These are phyloP conservation scores for Monopis laevigella DNA, from an alignment of 2,888 invertebrate genomes.

Conservation along the genomic window DNA sequence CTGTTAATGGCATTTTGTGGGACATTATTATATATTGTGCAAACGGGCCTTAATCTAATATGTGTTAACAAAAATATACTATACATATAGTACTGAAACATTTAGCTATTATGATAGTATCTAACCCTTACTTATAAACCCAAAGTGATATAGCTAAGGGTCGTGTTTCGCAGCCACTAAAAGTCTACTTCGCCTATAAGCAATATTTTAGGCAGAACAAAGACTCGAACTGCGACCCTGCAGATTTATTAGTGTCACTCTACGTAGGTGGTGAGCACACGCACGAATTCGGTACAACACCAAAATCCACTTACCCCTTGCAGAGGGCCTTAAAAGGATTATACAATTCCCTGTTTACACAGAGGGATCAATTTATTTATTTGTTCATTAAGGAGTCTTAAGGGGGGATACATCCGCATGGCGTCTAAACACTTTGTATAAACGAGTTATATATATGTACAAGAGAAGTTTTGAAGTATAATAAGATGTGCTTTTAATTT, in stretches of 20 bases:
- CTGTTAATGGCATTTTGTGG: no score
- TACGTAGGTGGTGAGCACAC: conserved; percentile 12
- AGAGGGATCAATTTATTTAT: conserved; percentile 63
- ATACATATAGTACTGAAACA: no score
- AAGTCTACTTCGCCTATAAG: not conserved
- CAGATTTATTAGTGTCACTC: conserved; percentile 14
- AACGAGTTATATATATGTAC: not conserved
- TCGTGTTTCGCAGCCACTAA: no score
- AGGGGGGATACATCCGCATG: conserved; percentile 8
- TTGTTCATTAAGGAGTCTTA: conserved; percentile 45
- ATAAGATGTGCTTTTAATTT: conserved; percentile 2
- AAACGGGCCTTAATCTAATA: no score
- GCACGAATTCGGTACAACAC: conserved; percentile 50
- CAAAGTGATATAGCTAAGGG: no score
- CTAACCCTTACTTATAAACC: no score
- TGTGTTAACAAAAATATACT: no score
- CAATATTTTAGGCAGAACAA: conserved; percentile 8
- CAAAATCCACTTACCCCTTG: conserved; percentile 66
- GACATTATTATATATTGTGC: no score
- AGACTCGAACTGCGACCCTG: conserved; percentile 7
- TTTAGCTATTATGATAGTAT: no score
- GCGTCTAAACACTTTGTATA: conserved; percentile 10
- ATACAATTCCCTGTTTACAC: conserved; percentile 48
- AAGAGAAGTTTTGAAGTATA: conserved; percentile 1
- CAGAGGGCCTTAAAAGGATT: conserved; percentile 45